phyloP scores from a whole-genome alignment of 2,888 invertebrate species.

The Dasypolia templi region DNA sequence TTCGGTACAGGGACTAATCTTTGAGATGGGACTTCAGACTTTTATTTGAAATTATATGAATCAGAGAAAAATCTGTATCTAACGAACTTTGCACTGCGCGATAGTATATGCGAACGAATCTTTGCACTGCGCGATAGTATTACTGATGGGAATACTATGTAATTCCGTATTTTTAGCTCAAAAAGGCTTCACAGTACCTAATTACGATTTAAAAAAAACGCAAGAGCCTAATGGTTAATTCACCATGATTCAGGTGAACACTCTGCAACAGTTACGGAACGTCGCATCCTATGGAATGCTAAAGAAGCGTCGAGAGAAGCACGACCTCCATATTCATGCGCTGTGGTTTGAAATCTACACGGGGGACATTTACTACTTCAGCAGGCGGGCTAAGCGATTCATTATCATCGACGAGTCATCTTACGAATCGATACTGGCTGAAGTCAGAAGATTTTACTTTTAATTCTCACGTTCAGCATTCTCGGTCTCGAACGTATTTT shows the following conservation, averaged over 20 bases:
- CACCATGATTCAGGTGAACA: conserved; percentile 92
- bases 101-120: no score
- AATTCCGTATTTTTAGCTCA: not conserved
- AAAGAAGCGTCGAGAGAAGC: conserved; percentile 94
- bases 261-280: conserved; percentile 97
- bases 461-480: conserved; percentile 8
- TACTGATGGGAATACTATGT: no score
- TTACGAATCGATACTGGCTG: conserved; percentile 93
- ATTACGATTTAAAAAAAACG: not conserved
- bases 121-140: not conserved
- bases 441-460: conserved; percentile 95
- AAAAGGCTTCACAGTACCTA: not conserved
- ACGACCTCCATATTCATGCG: conserved; percentile 97
- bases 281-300: conserved; percentile 98
- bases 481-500: conserved; percentile 21
- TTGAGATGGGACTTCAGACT: not conserved
- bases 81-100: no score
- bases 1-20: not conserved
- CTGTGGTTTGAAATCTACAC: conserved; percentile 99
- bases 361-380: conserved; percentile 98
- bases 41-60: not conserved
- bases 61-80: not conserved
- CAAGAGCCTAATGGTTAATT: not conserved
- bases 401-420: conserved; percentile 96
- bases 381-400: conserved; percentile 95